A percentile compares a stretch with the other conserved stretches of the same genome.
These are phyloP conservation scores for Gonocerus acuteangulatus DNA, from an alignment of 2,888 invertebrate genomes.

Conservation along the genomic window DNA sequence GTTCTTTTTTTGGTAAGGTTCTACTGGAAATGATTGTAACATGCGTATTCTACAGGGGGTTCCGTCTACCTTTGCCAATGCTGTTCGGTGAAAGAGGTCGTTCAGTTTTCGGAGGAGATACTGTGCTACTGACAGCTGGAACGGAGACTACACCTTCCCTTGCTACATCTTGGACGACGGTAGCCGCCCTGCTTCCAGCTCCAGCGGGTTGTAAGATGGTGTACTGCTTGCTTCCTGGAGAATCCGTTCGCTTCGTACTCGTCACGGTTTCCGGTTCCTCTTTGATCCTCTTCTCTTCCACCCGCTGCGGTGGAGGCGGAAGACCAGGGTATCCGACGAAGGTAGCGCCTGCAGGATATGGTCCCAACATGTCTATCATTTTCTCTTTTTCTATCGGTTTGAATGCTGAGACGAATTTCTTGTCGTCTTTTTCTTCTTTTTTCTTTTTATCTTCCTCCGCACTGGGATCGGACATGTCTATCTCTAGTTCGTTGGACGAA, in stretches of 20 bases:
- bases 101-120: conserved; percentile 37
- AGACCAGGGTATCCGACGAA: conserved; percentile 54
- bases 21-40: too few species aligned
- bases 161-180: conserved; percentile 69
- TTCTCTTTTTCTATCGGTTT: conserved; percentile 65
- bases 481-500: conserved; percentile 69
- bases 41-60: too few species aligned
- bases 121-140: conserved; percentile 47
- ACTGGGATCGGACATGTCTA: conserved; percentile 66
- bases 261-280: conserved; percentile 40
- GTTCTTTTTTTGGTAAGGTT: too few species aligned
- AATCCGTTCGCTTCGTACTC: conserved; percentile 41
- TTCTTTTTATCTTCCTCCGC: conserved; percentile 56
- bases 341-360: conserved; percentile 62
- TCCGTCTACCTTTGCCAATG: conserved; percentile 63
- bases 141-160: conserved; percentile 62
- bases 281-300: conserved; percentile 47
- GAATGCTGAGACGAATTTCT: conserved; percentile 63
- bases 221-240: conserved; percentile 62
- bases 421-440: conserved; percentile 37
- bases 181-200: conserved; percentile 70
- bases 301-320: conserved; percentile 38
- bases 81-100: conserved; percentile 65
- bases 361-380: conserved; percentile 48
- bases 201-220: conserved; percentile 80